Percentiles rank a stretch among this genome's conserved stretches.
phyloP scores from a whole-genome alignment of 2,888 invertebrate genomes.

The Laothoe populi region DNA sequence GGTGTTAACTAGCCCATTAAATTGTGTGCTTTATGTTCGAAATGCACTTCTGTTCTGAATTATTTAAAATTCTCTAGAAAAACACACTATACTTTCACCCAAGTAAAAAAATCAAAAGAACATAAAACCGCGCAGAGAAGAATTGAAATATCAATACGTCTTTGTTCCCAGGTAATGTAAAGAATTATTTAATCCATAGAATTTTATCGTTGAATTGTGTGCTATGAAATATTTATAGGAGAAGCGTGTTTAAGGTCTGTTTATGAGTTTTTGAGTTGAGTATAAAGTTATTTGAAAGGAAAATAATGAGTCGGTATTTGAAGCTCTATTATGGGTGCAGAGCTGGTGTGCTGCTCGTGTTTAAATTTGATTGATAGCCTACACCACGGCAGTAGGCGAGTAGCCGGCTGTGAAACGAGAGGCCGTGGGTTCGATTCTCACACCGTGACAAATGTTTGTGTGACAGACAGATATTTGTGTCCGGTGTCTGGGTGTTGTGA shows the following conservation, averaged over 20 bases:
- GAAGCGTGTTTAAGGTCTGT: not conserved
- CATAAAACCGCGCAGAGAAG: not conserved
- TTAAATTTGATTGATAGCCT: too few species aligned
- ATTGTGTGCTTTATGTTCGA: slow-evolving; percentile 50
- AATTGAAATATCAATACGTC: not conserved
- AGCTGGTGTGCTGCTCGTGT: slow-evolving; percentile 33
- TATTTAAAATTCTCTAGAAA: slow-evolving; percentile 1
- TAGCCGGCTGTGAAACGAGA: too few species aligned
- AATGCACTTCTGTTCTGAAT: slow-evolving; percentile 43
- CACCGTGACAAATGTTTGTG: too few species aligned
- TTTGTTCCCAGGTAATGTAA: not conserved
- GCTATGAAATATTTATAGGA: not conserved
- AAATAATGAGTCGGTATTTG: slow-evolving; percentile 46
- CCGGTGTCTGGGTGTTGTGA: too few species aligned
- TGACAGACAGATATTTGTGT: too few species aligned
- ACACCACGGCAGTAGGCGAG: too few species aligned
- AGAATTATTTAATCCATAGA: not conserved
- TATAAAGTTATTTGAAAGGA: slow-evolving; percentile 35
- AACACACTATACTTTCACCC: not conserved
- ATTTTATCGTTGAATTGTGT: not conserved
- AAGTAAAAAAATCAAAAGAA: not conserved
- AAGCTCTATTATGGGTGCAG: slow-evolving; percentile 49
- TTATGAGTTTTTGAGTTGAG: slow-evolving; percentile 21
- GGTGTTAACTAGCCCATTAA: slow-evolving; percentile 75
- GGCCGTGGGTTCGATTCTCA: too few species aligned